phyloP scores from a whole-genome alignment of 2,888 invertebrate species.

The Ganaspis brasiliensis region DNA sequence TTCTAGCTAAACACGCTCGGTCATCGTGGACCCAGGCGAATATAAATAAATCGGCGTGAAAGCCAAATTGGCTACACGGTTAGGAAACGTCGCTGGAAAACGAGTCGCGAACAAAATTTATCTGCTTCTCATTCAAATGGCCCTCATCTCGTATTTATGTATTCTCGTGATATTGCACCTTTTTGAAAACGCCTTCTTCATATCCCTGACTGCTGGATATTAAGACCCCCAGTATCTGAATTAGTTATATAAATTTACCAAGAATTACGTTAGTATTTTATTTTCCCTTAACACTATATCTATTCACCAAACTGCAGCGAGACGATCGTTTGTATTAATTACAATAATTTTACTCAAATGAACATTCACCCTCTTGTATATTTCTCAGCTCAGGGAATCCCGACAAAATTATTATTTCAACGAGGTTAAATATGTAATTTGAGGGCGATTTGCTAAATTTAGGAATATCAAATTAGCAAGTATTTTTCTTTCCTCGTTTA shows the following conservation, averaged over 20 bases:
- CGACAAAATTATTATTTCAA: background rate
- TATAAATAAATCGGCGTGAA: conserved; percentile 72
- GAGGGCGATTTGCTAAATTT: background rate
- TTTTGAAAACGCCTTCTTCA: conserved; percentile 72
- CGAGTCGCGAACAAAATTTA: conserved; percentile 74
- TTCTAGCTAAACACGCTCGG: conserved; percentile 30
- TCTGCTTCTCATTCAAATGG: conserved; percentile 78
- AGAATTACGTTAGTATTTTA: conserved; percentile 45
- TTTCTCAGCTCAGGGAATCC: background rate
- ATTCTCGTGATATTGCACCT: conserved; percentile 78
- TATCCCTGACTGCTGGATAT: conserved; percentile 70
- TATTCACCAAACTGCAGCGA: background rate
- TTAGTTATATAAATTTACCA: conserved; percentile 77
- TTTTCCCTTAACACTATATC: conserved; percentile 18
- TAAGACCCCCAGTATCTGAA: conserved; percentile 74
- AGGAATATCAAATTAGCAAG: no score
- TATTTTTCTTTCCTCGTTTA: background rate
- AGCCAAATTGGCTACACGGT: conserved; percentile 71
- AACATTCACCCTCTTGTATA: conserved; percentile 17
- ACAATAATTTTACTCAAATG: conserved; percentile 22
- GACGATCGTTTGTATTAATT: conserved; percentile 20
- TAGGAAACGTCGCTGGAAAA: conserved; percentile 63
- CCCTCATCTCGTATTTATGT: conserved; percentile 78
- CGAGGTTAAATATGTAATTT: background rate
- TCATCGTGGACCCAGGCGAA: conserved; percentile 53